Evolutionary conservation across 2,888 invertebrate species (phyloP), one percentile per base, ranked within the genome.

Genomic region (Chrysina gloriosa): DNA sequence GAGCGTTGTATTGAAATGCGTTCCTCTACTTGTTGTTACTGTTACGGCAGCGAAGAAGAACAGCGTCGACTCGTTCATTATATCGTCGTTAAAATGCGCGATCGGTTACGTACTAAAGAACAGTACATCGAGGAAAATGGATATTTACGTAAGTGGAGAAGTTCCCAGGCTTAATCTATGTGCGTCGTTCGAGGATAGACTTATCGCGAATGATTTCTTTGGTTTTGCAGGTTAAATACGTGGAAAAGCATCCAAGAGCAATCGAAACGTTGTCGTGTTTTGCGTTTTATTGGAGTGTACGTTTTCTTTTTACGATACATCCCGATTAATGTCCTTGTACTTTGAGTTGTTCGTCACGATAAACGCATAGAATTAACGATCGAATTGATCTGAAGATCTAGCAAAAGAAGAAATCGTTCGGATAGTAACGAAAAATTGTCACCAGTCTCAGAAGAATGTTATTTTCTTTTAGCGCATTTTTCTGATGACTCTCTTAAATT

Each of bases 141-240:
- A 11, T 21, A 11, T 56, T 56, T 56, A 36, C 36, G 56, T 56
- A 56, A 56, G 39, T 56, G 56, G 56, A 11, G 16, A 36, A 25
- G 36, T 56, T 56, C 56, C 56, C 56, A 56, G 56, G 56, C 56
- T 36, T 21, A 36, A 19, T 54, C 54, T 34, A 7, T 54, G 34
- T 34, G 7, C 9, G 6, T 50, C 14, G 36, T 36, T 36, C n/a
- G n/a, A 36, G 36, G n/a, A n/a, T n/a, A n/a, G n/a, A n/a, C n/a
- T n/a, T 21, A 23, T 47, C 47, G n/a, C 19, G 9, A 23, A 23
- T 7, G 39, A 23, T 48, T 23, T 23, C 21, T 25, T 48, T 48
- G 48, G 11, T 23, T 19, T 25, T 48, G 25, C 23, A 48, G 25
- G 25, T 14, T 14, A 36, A 36, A 36, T 36, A 36, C 36, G 36